A percentile compares a stretch with the other conserved stretches of the same genome.
Evolutionary conservation across 2,113 vertebrate genomes (phyloP).

Genomic region (Dicerorhinus sumatrensis): DNA sequence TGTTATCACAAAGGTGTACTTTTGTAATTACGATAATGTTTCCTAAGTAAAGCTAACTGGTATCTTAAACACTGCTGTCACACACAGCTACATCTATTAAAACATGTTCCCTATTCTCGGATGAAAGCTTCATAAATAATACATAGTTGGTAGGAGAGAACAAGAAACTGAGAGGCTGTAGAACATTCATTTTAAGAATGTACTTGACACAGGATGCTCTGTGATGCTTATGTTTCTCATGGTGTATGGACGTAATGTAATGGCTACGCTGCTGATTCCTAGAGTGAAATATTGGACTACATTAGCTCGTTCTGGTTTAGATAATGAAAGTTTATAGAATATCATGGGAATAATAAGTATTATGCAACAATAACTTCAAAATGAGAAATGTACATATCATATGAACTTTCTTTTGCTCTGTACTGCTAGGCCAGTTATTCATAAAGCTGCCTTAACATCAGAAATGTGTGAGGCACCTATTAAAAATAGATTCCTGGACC

Average conservation of each 20-base stretch:
- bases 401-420: neutral
- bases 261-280: neutral
- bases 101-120: neutral
- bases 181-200: constrained; percentile 5
- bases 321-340: neutral
- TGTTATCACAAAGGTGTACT: neutral
- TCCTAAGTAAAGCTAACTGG: neutral
- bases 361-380: neutral
- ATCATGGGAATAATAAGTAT: neutral
- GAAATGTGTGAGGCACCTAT: neutral
- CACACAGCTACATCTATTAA: neutral
- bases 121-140: constrained; percentile 34
- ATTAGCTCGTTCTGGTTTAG: neutral
- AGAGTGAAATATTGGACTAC: neutral
- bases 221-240: neutral
- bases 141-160: neutral
- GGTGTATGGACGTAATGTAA: neutral
- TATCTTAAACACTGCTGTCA: neutral
- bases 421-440: neutral
- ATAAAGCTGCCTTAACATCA: constrained; percentile 24
- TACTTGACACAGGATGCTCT: neutral
- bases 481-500: constrained; percentile 32
- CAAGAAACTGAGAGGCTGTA: neutral
- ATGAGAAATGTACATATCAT: neutral
- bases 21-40: neutral